A percentile compares a stretch with the other conserved stretches of the same genome.
These are phyloP conservation scores for Poeciliopsis gracilis DNA, from an alignment of 2,797 vertebrate species.

Conservation along the genomic window DNA sequence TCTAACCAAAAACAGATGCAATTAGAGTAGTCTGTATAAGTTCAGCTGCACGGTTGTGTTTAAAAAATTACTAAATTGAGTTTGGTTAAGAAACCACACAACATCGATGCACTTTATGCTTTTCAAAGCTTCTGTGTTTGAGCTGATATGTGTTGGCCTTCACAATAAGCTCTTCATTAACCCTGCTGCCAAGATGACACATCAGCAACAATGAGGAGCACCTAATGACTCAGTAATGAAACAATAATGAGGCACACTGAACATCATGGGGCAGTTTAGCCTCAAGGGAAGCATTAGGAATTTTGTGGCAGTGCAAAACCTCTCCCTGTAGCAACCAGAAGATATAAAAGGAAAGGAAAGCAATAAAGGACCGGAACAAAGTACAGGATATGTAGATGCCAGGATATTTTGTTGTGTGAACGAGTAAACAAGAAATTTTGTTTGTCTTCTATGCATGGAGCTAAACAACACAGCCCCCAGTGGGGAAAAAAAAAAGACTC, in stretches of 20 bases:
- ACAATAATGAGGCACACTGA: constrained; percentile 50
- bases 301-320: constrained; percentile 18
- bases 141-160: constrained; percentile 3
- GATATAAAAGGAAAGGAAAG: constrained; percentile 23
- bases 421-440: not conserved
- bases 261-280: constrained; percentile 33
- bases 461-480: constrained; percentile 24
- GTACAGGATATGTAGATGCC: not conserved
- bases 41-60: constrained; percentile 14
- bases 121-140: constrained; percentile 40
- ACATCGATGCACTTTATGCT: constrained; percentile 1
- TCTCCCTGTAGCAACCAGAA: constrained; percentile 14
- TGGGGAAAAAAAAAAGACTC: constrained; percentile 20
- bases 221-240: constrained; percentile 62
- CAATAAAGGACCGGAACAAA: not conserved
- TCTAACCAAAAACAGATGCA: constrained; percentile 9
- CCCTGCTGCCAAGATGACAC: constrained; percentile 39
- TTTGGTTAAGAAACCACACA: not conserved
- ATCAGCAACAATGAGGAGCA: constrained; percentile 36
- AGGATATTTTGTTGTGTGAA: not conserved
- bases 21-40: constrained; percentile 26
- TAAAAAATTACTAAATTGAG: constrained; percentile 29
- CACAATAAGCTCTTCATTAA: constrained; percentile 53
- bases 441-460: constrained; percentile 18
- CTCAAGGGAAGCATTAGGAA: constrained; percentile 33